A percentile compares a stretch with the other conserved stretches of the same genome.
phyloP scores from a whole-genome alignment of 2,888 invertebrate genomes.

The Proisotoma minuta region DNA sequence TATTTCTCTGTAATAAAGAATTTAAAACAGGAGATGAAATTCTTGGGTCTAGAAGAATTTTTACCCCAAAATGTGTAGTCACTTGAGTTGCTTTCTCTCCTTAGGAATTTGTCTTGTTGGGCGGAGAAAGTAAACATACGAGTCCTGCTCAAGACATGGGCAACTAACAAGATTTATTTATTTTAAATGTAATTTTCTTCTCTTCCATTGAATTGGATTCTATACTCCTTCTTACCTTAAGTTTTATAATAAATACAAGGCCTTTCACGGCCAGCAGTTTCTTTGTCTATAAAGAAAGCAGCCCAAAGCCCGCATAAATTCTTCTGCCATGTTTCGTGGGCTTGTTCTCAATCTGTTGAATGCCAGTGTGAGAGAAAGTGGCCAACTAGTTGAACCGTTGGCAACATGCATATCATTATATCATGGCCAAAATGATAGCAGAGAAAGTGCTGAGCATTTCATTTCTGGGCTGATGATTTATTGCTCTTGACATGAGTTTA shows the following conservation, averaged over 20 bases:
- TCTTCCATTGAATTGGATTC: too few relatives aligned
- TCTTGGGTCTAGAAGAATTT: too few relatives aligned
- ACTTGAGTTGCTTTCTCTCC: too few relatives aligned
- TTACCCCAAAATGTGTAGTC: too few relatives aligned
- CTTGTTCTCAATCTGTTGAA: slow-evolving; percentile 12
- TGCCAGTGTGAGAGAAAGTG: neutral
- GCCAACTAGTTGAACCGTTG: too few relatives aligned
- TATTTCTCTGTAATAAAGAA: too few relatives aligned
- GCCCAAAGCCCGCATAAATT: neutral
- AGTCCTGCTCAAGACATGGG: neutral
- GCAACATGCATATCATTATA: neutral
- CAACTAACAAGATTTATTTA: slow-evolving; percentile 13
- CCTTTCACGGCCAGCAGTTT: neutral
- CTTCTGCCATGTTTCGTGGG: neutral
- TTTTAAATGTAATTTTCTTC: slow-evolving; percentile 14
- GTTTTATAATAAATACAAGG: too few relatives aligned
- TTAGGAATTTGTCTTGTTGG: too few relatives aligned
- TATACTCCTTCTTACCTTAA: too few relatives aligned
- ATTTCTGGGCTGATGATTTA: slow-evolving; percentile 12
- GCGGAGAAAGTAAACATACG: too few relatives aligned
- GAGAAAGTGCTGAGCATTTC: slow-evolving; percentile 14
- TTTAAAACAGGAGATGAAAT: too few relatives aligned
- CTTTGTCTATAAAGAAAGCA: too few relatives aligned
- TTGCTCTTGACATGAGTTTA: slow-evolving; percentile 14
- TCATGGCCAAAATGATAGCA: neutral